Conservation (phyloP, 2,113 vertebrate species). For the Trichomycterus rosablanca region DNA sequence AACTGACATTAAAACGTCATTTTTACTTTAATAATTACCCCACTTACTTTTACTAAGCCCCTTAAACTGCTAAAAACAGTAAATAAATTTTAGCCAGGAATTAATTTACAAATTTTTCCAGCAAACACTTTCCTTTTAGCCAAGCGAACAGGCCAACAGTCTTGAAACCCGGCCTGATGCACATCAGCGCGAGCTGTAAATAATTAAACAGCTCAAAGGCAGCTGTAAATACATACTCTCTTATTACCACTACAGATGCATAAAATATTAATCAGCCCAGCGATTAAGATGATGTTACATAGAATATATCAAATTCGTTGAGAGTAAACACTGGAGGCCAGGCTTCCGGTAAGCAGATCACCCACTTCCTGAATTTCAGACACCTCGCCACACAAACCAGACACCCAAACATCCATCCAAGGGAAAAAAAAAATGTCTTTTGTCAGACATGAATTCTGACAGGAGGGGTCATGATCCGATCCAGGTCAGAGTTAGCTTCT, state of each 20-base stretch:
- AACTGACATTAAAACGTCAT: too few relatives aligned
- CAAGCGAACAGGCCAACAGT: constrained; percentile 6
- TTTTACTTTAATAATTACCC: too few relatives aligned
- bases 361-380: constrained; percentile 34
- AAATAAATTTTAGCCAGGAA: not conserved
- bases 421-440: not conserved
- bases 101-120: constrained; percentile 2
- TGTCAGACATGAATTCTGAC: not conserved
- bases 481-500: constrained; percentile 2
- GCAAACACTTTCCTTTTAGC: not conserved
- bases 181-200: constrained; percentile 39
- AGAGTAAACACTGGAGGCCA: constrained; percentile 11
- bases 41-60: too few relatives aligned
- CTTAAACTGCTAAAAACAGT: too few relatives aligned
- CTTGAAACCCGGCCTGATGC: constrained; percentile 41
- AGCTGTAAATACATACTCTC: constrained; percentile 50
- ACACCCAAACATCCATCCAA: not conserved
- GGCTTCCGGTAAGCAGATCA: constrained; percentile 39
- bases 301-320: constrained; percentile 45
- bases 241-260: constrained; percentile 46
- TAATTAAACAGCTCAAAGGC: constrained; percentile 45
- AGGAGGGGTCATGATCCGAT: not conserved
- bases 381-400: constrained; percentile 9
- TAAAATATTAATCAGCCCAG: constrained; percentile 49
- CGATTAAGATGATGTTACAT: constrained; percentile 51